Conservation (phyloP, 2,113 vertebrate species). For the Toxotes chatareus region DNA sequence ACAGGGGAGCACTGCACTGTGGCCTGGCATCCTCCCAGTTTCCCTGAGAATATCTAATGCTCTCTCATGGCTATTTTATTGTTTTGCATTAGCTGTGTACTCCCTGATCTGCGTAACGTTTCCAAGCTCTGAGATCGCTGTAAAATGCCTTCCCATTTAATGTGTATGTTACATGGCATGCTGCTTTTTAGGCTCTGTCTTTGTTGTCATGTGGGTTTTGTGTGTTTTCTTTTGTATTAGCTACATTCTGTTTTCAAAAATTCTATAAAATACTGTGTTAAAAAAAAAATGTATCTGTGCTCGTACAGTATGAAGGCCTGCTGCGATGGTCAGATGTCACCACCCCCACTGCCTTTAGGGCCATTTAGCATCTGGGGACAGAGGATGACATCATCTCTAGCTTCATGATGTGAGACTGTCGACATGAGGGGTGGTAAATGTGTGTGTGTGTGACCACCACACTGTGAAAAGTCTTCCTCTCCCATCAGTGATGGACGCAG, state of each 20-base stretch:
- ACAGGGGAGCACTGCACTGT: not conserved
- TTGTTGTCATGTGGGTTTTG: not conserved
- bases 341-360: conserved; percentile 46
- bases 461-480: conserved; percentile 27
- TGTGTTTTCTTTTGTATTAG: not conserved
- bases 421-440: conserved; percentile 21
- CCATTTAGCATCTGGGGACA: conserved; percentile 40
- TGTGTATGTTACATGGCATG: not conserved
- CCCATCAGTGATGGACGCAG: conserved; percentile 7
- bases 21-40: not conserved
- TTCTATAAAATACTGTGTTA: too few species aligned
- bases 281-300: too few species aligned
- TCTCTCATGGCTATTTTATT: not conserved
- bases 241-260: not conserved
- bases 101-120: not conserved
- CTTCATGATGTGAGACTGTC: conserved; percentile 21
- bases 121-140: not conserved
- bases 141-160: not conserved
- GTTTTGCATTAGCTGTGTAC: too few species aligned
- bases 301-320: not conserved
- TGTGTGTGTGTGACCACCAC: conserved; percentile 17
- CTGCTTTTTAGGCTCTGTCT: not conserved
- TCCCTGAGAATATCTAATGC: not conserved
- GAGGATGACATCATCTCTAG: conserved; percentile 65
- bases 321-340: conserved; percentile 22